These are phyloP conservation scores for Labeo rohita DNA, from an alignment of 2,113 vertebrate species.

Conservation along the genomic window DNA sequence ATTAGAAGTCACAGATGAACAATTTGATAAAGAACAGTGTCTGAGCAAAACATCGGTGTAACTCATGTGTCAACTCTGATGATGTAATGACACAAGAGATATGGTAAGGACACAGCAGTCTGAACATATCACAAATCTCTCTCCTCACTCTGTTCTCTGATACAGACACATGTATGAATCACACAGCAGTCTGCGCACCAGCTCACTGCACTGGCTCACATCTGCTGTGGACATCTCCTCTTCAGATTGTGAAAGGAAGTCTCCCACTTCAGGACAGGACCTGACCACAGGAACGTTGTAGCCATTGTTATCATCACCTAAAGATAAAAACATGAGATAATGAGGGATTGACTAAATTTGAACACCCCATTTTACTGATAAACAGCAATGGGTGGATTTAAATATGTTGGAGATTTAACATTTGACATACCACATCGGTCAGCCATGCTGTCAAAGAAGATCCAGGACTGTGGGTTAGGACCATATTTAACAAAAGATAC, in stretches of 20 bases:
- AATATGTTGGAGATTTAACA: too few species aligned
- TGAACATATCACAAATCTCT: neutral
- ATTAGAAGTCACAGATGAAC: neutral
- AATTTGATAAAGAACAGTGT: neutral
- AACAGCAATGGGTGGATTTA: neutral
- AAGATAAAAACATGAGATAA: neutral
- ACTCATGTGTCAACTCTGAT: neutral
- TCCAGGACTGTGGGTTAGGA: slow-evolving; percentile 72
- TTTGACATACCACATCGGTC: slow-evolving; percentile 73
- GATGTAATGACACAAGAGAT: neutral
- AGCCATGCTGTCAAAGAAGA: slow-evolving; percentile 86
- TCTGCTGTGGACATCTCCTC: slow-evolving; percentile 65
- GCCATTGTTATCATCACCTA: slow-evolving; percentile 74
- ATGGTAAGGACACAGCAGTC: neutral
- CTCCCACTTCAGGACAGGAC: slow-evolving; percentile 77
- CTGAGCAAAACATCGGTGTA: neutral
- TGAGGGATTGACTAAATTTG: neutral
- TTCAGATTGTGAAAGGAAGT: slow-evolving; percentile 75
- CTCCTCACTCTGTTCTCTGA: slow-evolving; percentile 60
- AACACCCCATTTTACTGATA: neutral
- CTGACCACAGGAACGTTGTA: slow-evolving; percentile 77
- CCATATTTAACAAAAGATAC: slow-evolving; percentile 82
- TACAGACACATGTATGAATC: slow-evolving; percentile 83
- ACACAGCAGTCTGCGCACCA: slow-evolving; percentile 75
- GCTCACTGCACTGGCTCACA: slow-evolving; percentile 65